Conservation (phyloP, 2,113 vertebrate genomes). For the Saimiri boliviensis region DNA sequence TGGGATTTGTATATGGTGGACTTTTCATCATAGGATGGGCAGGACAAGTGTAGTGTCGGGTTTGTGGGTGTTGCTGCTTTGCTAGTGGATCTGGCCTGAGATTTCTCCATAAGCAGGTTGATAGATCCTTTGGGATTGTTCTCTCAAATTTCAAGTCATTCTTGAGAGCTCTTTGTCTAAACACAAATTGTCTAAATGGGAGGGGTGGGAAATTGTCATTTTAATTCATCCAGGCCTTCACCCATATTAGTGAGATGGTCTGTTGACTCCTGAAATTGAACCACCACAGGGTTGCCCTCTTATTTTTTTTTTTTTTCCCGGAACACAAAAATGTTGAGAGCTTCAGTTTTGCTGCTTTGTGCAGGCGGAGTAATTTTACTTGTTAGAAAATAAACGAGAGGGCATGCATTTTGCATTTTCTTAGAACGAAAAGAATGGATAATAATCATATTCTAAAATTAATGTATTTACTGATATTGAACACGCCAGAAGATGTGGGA, state of each 20-base stretch:
- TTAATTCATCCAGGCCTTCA: neutral
- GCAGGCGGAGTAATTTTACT: neutral
- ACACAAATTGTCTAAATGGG: neutral
- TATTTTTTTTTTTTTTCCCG: neutral
- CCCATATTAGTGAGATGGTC: neutral
- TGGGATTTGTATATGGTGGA: neutral
- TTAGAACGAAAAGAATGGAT: neutral
- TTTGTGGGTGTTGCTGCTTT: neutral
- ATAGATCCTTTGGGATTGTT: neutral
- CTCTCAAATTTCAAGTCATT: constrained; percentile 4
- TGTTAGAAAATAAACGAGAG: neutral
- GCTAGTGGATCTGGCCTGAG: neutral
- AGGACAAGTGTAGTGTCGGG: neutral
- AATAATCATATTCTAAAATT: neutral
- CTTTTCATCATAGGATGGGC: neutral
- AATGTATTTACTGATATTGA: neutral
- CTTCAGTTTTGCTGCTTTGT: neutral
- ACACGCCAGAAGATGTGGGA: neutral
- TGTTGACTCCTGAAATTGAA: neutral
- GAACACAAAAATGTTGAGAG: neutral
- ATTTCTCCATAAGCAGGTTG: neutral
- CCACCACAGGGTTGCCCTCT: neutral
- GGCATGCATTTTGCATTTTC: neutral
- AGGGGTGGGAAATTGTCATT: no score
- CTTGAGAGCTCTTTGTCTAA: neutral